These are phyloP conservation scores for Crocidura indochinensis DNA, from an alignment of 2,797 vertebrate species.

Conservation along the genomic window DNA sequence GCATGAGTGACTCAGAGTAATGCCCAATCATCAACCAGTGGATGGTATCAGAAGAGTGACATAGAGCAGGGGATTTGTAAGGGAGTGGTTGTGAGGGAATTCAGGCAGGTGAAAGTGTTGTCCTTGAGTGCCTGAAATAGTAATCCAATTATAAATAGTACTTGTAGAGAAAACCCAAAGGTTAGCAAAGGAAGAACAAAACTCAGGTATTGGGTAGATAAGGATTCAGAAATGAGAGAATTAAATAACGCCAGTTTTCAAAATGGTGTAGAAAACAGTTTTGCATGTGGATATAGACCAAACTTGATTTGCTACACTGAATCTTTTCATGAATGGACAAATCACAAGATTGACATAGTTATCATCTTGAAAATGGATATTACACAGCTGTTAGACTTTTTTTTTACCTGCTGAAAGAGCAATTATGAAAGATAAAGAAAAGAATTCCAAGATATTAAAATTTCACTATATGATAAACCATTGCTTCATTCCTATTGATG, in stretches of 20 bases:
- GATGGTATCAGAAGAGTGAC: not conserved
- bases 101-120: not conserved
- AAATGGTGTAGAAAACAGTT: not conserved
- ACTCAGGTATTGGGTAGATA: not conserved
- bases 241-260: conserved; percentile 23
- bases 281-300: not conserved
- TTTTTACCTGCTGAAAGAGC: not conserved
- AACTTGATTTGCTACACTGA: not conserved
- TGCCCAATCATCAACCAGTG: not conserved
- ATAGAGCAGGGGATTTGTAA: not conserved
- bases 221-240: not conserved
- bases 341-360: not conserved
- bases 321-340: conserved; percentile 6
- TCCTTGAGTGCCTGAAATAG: not conserved
- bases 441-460: conserved; percentile 27
- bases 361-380: not conserved
- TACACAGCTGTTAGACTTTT: not conserved
- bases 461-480: not conserved
- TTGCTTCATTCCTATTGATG: not conserved
- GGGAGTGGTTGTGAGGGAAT: no score
- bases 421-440: not conserved
- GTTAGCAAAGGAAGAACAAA: not conserved
- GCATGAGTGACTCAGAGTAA: no score
- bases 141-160: not conserved
- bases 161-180: not conserved